Evolutionary conservation across 2,113 vertebrate genomes (phyloP).

Genomic region (Bubo scandiacus): DNA sequence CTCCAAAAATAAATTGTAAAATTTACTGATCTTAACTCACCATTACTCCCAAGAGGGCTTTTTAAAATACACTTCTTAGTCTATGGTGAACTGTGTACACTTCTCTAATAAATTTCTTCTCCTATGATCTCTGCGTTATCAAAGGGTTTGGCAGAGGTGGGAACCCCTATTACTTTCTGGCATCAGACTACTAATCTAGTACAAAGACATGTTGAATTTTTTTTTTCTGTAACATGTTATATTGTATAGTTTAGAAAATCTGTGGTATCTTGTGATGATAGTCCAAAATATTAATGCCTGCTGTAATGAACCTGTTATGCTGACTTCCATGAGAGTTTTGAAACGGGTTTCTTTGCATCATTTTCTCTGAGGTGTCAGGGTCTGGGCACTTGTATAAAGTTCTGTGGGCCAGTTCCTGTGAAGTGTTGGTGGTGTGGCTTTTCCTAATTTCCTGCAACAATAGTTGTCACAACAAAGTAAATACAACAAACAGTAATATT

Average conservation of each 20-base stretch:
- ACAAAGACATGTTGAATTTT: neutral
- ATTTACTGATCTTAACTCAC: neutral
- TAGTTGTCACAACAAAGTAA: neutral
- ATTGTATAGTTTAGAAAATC: neutral
- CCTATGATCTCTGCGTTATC: neutral
- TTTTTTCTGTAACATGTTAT: neutral
- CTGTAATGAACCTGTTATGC: neutral
- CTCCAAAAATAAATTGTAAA: neutral
- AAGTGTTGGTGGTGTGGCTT: neutral
- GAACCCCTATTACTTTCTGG: neutral
- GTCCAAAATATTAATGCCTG: neutral
- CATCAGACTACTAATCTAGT: neutral
- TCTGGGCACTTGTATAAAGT: neutral
- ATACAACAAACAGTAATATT: neutral
- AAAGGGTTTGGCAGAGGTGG: neutral
- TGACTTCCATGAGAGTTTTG: neutral
- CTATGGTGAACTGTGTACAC: neutral
- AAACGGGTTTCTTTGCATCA: neutral
- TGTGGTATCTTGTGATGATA: neutral
- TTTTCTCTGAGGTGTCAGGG: neutral
- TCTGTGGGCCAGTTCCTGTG: neutral
- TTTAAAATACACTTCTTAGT: neutral
- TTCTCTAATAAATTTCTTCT: neutral
- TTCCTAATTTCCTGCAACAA: neutral
- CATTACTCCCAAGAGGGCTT: neutral